phyloP scores from a whole-genome alignment of 2,888 invertebrate genomes.

The Scrobipalpa costella region DNA sequence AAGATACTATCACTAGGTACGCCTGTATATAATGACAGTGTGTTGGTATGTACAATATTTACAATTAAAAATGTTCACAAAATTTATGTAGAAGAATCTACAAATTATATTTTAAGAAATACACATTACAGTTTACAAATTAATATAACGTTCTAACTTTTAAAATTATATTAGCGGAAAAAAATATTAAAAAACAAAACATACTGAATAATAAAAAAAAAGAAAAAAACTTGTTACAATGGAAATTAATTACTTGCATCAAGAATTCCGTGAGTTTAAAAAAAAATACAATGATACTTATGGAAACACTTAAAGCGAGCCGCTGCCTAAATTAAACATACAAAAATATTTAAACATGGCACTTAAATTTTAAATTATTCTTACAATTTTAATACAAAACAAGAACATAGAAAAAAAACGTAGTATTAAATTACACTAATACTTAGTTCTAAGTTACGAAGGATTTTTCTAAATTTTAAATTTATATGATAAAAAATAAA shows the following conservation, averaged over 20 bases:
- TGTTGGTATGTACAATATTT: constrained; percentile 10
- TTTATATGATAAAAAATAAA: constrained; percentile 39
- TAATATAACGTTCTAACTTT: constrained; percentile 37
- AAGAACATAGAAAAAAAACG: constrained; percentile 35
- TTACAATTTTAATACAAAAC: constrained; percentile 35
- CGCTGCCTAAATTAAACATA: neutral
- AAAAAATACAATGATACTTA: constrained; percentile 3
- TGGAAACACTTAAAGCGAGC: neutral
- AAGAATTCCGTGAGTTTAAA: neutral
- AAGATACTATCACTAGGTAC: too few relatives aligned
- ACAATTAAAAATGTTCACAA: neutral
- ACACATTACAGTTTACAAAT: neutral
- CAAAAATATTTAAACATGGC: constrained; percentile 41
- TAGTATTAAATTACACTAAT: constrained; percentile 10
- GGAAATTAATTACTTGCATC: neutral
- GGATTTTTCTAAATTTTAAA: constrained; percentile 46
- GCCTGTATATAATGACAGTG: neutral
- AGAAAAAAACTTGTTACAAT: neutral
- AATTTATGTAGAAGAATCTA: constrained; percentile 1
- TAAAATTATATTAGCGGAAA: too few relatives aligned
- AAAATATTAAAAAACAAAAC: too few relatives aligned
- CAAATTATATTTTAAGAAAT: neutral
- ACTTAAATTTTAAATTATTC: constrained; percentile 37
- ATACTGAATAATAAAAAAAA: too few relatives aligned
- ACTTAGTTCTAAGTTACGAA: constrained; percentile 35